These are phyloP conservation scores for Poeciliopsis turrubarensis DNA, from an alignment of 2,113 vertebrate genomes.

Conservation along the genomic window DNA sequence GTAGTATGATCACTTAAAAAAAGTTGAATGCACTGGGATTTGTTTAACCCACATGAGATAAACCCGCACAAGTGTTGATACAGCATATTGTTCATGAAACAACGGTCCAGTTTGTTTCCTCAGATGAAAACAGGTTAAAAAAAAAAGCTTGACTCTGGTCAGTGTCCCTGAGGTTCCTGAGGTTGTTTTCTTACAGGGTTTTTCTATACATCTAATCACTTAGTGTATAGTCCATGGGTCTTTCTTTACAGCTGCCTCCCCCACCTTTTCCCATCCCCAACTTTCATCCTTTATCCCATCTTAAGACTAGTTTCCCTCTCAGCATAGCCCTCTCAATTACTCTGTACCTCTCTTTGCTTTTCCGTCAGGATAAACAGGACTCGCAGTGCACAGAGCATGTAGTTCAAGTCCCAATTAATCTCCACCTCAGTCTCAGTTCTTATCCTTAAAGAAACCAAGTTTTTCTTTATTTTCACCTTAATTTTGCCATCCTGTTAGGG, in stretches of 20 bases:
- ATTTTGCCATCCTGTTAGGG: not conserved
- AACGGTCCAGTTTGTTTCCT: conserved; percentile 26
- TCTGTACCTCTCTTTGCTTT: conserved; percentile 55
- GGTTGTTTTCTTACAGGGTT: conserved; percentile 47
- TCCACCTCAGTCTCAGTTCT: conserved; percentile 36
- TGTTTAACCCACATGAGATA: conserved; percentile 6
- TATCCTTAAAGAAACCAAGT: conserved; percentile 22
- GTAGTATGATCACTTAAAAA: not conserved
- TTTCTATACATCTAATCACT: conserved; percentile 58
- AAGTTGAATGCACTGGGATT: not conserved
- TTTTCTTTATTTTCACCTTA: conserved; percentile 13
- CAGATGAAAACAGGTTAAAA: conserved; percentile 8
- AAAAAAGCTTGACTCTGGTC: conserved; percentile 48
- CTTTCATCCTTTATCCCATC: conserved; percentile 47
- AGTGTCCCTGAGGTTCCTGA: conserved; percentile 32
- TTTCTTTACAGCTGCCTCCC: not conserved
- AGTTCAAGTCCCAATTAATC: conserved; percentile 63
- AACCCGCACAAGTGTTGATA: not conserved
- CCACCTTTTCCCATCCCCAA: not conserved
- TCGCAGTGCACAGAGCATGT: conserved; percentile 59
- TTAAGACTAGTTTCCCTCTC: conserved; percentile 56
- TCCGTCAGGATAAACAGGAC: conserved; percentile 63
- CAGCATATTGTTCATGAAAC: not conserved
- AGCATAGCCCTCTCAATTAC: conserved; percentile 61
- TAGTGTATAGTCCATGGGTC: conserved; percentile 49